Percentiles rank a stretch among this genome's conserved stretches.
These are phyloP conservation scores for Xanthia togata DNA, from an alignment of 2,888 invertebrate genomes.

Conservation along the genomic window DNA sequence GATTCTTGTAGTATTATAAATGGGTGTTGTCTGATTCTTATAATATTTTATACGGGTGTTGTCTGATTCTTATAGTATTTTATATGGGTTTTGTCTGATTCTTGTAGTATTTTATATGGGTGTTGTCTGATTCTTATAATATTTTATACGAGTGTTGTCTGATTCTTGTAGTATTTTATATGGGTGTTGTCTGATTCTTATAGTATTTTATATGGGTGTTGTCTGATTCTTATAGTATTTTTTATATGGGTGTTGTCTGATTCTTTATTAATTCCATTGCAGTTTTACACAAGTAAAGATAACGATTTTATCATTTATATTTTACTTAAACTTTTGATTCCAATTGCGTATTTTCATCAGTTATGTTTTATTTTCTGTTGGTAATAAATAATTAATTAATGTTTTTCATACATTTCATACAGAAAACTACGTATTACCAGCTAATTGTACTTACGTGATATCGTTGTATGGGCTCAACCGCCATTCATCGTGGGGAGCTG, in stretches of 20 bases:
- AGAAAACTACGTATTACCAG: constrained; percentile 68
- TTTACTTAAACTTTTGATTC: not conserved
- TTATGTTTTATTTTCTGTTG: not conserved
- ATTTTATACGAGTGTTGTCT: too few relatives aligned
- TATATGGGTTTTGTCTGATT: too few relatives aligned
- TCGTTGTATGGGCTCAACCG: constrained; percentile 74
- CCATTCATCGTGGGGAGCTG: constrained; percentile 76
- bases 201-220: not conserved
- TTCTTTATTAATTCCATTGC: not conserved
- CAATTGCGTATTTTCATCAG: not conserved
- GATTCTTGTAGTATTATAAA: too few relatives aligned
- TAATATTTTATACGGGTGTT: not conserved
- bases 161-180: too few relatives aligned
- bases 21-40: too few relatives aligned
- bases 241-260: not conserved
- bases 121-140: not conserved
- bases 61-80: not conserved
- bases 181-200: not conserved
- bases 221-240: not conserved
- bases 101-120: too few relatives aligned
- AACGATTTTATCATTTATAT: too few relatives aligned
- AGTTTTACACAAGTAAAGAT: not conserved
- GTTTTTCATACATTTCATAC: constrained; percentile 1
- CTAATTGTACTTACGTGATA: constrained; percentile 70
- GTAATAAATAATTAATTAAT: not conserved